These are phyloP conservation scores for Sciurus carolinensis DNA, from an alignment of 2,797 vertebrate genomes.

Conservation along the genomic window DNA sequence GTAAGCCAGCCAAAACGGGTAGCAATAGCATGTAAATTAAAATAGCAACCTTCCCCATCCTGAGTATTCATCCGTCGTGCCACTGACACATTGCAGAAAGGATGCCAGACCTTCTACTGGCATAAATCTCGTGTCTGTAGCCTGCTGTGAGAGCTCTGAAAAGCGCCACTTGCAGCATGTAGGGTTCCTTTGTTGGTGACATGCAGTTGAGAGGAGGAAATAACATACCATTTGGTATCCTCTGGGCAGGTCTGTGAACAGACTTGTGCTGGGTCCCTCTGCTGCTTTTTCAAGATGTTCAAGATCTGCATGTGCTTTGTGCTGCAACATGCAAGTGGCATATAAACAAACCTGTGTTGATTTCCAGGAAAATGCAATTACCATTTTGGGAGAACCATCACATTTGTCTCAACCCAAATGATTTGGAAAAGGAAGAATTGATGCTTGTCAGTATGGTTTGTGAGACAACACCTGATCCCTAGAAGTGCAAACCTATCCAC, in stretches of 20 bases:
- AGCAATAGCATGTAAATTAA: conserved; percentile 69
- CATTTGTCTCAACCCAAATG: conserved; percentile 67
- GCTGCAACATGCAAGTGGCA: conserved; percentile 64
- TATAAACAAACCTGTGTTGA: conserved; percentile 77
- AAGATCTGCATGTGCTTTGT: conserved; percentile 69
- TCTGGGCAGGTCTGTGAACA: conserved; percentile 69
- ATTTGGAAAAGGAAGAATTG: conserved; percentile 64
- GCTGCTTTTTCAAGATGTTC: conserved; percentile 64
- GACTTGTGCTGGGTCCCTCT: conserved; percentile 71
- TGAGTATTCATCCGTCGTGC: conserved; percentile 38
- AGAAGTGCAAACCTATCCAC: not conserved
- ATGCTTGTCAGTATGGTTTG: conserved; percentile 45
- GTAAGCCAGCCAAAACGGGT: conserved; percentile 56
- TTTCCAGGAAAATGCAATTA: conserved; percentile 78
- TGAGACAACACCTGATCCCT: conserved; percentile 25
- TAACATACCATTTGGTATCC: conserved; percentile 79
- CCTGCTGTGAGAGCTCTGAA: conserved; percentile 49
- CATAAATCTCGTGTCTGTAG: conserved; percentile 67
- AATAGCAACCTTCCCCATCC: conserved; percentile 69
- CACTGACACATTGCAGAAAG: conserved; percentile 59
- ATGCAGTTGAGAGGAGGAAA: conserved; percentile 74
- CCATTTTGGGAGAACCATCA: conserved; percentile 62
- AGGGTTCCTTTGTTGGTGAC: conserved; percentile 80
- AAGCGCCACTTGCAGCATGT: conserved; percentile 62
- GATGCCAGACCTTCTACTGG: conserved; percentile 76